Conservation (phyloP, 1,140 invertebrate species). For the Neodiprion pinetum region DNA sequence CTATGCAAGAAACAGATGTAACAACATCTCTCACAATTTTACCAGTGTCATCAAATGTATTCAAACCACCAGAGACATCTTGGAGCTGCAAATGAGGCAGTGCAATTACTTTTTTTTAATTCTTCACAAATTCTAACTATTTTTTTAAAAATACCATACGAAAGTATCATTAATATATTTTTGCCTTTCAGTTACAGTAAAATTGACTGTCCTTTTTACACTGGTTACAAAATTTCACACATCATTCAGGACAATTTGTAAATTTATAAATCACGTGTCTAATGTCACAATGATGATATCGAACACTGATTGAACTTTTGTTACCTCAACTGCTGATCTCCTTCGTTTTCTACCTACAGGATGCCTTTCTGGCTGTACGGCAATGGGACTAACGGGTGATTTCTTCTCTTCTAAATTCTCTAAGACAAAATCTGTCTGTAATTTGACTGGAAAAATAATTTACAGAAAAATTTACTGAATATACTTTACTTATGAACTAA, state of each 20-base stretch:
- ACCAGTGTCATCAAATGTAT: neutral
- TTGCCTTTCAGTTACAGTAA: too few relatives aligned
- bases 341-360: conserved; percentile 44
- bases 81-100: neutral
- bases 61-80: neutral
- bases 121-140: too few relatives aligned
- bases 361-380: conserved; percentile 26
- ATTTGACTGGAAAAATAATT: conserved; percentile 26
- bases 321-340: conserved; percentile 39
- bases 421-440: conserved; percentile 26
- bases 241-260: too few relatives aligned
- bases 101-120: too few relatives aligned
- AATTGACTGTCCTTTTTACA: too few relatives aligned
- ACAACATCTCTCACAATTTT: neutral
- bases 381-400: conserved; percentile 15
- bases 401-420: conserved; percentile 30
- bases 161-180: too few relatives aligned
- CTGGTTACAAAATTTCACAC: too few relatives aligned
- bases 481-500: neutral
- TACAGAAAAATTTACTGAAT: conserved; percentile 3
- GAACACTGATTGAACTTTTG: neutral
- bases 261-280: too few relatives aligned
- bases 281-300: too few relatives aligned
- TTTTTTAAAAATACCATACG: too few relatives aligned
- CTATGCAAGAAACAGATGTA: neutral